Conservation (phyloP, 2,888 invertebrate genomes). For the Dryocosmus kuriphilus region DNA sequence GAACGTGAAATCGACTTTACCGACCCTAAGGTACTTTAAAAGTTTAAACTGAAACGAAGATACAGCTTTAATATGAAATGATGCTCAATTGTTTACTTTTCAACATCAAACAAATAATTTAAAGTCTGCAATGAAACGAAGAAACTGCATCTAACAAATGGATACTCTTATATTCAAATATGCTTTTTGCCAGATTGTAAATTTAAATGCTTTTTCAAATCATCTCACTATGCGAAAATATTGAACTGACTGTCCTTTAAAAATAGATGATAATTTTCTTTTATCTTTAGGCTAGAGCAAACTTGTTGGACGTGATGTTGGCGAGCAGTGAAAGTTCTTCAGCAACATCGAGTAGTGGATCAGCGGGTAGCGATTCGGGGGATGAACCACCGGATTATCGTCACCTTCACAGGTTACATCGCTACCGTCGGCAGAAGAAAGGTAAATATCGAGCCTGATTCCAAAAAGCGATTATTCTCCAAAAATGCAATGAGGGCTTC, state of each 20-base stretch:
- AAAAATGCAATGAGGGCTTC: background rate
- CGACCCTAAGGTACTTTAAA: slow-evolving; percentile 84
- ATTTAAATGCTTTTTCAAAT: no score
- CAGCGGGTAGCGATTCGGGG: slow-evolving; percentile 81
- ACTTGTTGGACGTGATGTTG: slow-evolving; percentile 87
- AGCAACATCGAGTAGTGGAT: slow-evolving; percentile 83
- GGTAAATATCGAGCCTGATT: slow-evolving; percentile 77
- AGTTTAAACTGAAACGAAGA: background rate
- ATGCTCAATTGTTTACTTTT: no score
- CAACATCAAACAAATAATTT: no score
- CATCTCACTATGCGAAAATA: no score
- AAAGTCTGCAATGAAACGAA: no score
- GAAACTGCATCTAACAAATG: no score
- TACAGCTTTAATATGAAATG: no score
- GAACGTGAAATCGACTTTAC: slow-evolving; percentile 88
- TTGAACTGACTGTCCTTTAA: background rate
- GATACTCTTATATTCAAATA: no score
- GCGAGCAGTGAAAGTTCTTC: slow-evolving; percentile 85
- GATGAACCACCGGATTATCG: slow-evolving; percentile 84
- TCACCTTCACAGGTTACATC: slow-evolving; percentile 83
- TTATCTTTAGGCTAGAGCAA: slow-evolving; percentile 83
- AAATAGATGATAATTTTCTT: slow-evolving; percentile 1
- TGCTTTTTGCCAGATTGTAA: no score
- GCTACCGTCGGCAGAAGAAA: slow-evolving; percentile 87
- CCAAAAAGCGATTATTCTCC: background rate